Evolutionary conservation across 2,113 vertebrate species (phyloP).

Genomic region (Nyctereutes procyonoides): DNA sequence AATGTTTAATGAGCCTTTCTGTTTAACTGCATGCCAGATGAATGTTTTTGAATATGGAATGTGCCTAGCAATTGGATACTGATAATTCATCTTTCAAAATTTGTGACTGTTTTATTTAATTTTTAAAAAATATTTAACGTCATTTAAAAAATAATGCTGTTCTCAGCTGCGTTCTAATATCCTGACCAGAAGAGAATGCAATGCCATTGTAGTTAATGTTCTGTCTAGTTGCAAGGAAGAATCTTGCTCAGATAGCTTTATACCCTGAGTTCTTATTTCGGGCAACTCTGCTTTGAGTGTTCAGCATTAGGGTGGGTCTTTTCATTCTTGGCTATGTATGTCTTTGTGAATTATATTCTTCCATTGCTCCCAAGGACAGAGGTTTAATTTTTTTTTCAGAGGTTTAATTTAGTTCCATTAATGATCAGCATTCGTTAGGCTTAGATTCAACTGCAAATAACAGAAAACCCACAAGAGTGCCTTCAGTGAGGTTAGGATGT

Average conservation of each 20-base stretch:
- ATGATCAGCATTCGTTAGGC: neutral
- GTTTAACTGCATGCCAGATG: neutral
- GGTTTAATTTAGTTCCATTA: neutral
- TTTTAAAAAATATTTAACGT: neutral
- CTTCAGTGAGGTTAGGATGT: neutral
- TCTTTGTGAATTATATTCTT: neutral
- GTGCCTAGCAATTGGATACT: neutral
- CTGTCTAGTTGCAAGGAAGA: constrained; percentile 11
- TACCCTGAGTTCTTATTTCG: constrained; percentile 33
- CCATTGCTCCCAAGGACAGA: neutral
- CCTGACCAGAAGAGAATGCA: neutral
- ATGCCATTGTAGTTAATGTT: neutral
- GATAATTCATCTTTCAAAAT: neutral
- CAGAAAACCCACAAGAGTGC: neutral
- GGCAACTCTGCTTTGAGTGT: neutral
- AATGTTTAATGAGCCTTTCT: neutral
- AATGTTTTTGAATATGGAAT: constrained; percentile 38
- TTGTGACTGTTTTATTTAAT: neutral
- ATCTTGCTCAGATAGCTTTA: neutral
- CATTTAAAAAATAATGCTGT: neutral
- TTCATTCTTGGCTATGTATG: neutral
- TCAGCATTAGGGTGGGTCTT: neutral
- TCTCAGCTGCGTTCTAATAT: neutral
- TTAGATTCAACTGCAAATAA: neutral
- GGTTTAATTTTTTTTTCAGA: neutral